Evolutionary conservation across 1,140 invertebrate genomes (phyloP).

Genomic region (Ips nitidus): DNA sequence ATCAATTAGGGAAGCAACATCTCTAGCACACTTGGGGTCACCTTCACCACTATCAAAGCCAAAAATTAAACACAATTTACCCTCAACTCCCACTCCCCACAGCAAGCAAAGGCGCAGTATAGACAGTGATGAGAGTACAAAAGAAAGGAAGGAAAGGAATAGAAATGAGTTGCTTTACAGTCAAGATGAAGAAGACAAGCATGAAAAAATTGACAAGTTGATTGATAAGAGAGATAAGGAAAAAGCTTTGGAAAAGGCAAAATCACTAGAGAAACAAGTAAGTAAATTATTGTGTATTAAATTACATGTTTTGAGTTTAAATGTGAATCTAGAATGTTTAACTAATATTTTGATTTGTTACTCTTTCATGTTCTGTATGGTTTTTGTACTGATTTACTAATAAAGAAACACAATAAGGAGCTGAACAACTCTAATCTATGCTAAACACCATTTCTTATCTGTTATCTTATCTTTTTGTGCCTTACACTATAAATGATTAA

Average conservation of each 20-base stretch:
- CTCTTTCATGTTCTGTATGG: too few relatives aligned
- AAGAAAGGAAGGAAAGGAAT: constrained; percentile 43
- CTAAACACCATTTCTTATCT: too few relatives aligned
- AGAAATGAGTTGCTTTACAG: constrained; percentile 56
- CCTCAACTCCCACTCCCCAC: constrained; percentile 2
- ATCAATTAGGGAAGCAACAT: constrained; percentile 48
- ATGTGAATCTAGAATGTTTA: neutral
- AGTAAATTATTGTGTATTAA: neutral
- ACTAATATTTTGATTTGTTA: neutral
- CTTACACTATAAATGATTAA: too few relatives aligned
- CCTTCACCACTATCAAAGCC: constrained; percentile 30
- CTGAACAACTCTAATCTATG: too few relatives aligned
- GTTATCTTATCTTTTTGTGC: too few relatives aligned
- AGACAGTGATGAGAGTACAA: constrained; percentile 16
- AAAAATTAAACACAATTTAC: constrained; percentile 36
- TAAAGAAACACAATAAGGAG: too few relatives aligned
- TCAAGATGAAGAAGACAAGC: constrained; percentile 56
- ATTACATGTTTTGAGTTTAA: neutral
- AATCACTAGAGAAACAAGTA: constrained; percentile 24
- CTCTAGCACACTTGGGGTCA: constrained; percentile 28
- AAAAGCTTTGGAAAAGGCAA: constrained; percentile 37
- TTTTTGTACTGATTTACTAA: too few relatives aligned
- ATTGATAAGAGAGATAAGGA: constrained; percentile 56
- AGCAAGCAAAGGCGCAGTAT: constrained; percentile 13
- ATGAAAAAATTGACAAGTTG: constrained; percentile 57